These are phyloP conservation scores for Cephalotes varians DNA, from an alignment of 2,888 invertebrate genomes.

Conservation along the genomic window DNA sequence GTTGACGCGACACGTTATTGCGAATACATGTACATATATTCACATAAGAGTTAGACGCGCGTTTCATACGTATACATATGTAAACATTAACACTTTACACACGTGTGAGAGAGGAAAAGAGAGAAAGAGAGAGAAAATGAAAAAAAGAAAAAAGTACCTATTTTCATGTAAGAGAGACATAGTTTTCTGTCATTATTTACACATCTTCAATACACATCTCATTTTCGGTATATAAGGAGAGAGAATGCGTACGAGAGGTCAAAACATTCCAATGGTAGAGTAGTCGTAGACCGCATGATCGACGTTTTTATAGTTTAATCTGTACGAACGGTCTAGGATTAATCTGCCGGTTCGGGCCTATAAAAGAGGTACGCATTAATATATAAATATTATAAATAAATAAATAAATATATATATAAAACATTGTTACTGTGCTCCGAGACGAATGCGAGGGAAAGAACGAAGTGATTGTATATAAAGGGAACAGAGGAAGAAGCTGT, in stretches of 20 bases:
- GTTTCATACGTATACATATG: constrained; percentile 71
- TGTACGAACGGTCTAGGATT: constrained; percentile 73
- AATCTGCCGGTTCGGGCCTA: constrained; percentile 75
- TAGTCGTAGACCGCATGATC: constrained; percentile 73
- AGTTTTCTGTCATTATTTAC: constrained; percentile 81
- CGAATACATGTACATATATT: constrained; percentile 64
- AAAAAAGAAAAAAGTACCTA: constrained; percentile 55
- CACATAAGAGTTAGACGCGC: constrained; percentile 65
- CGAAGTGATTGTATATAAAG: constrained; percentile 47
- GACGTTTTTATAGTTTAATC: constrained; percentile 75
- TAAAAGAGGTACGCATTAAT: constrained; percentile 67
- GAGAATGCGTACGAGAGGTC: constrained; percentile 58
- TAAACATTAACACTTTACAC: constrained; percentile 70
- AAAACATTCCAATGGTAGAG: constrained; percentile 69
- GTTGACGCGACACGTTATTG: constrained; percentile 58
- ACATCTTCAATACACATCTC: constrained; percentile 71
- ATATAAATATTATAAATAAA: constrained; percentile 54
- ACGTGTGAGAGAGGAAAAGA: constrained; percentile 71
- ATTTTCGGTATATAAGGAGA: constrained; percentile 62
- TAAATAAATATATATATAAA: constrained; percentile 31
- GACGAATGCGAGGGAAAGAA: constrained; percentile 36
- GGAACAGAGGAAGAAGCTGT: constrained; percentile 49
- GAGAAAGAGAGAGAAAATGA: constrained; percentile 57
- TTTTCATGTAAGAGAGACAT: constrained; percentile 75
- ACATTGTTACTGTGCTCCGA: constrained; percentile 48